phyloP scores from a whole-genome alignment of 2,797 vertebrate genomes.

The Acomys russatus region DNA sequence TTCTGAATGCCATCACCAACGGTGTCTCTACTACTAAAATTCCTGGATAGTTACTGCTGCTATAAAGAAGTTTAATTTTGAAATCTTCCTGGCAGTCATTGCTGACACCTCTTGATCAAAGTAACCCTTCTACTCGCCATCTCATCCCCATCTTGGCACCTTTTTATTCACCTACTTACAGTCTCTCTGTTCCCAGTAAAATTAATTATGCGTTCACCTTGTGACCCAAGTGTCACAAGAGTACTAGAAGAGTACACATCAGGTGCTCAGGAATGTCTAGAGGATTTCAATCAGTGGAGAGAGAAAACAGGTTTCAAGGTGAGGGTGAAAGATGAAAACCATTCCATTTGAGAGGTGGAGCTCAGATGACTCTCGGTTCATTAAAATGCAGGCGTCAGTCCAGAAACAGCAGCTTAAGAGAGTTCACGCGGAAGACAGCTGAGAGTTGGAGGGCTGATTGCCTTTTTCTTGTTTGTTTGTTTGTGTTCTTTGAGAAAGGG shows the following conservation, averaged over 20 bases:
- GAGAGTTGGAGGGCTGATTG: background rate
- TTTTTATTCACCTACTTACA: background rate
- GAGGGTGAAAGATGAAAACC: background rate
- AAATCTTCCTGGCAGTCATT: background rate
- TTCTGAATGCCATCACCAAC: background rate
- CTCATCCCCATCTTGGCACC: background rate
- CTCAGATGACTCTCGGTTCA: background rate
- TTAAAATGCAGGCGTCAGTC: background rate
- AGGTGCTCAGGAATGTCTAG: background rate
- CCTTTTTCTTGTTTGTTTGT: background rate
- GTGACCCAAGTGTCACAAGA: background rate
- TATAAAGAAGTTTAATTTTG: background rate
- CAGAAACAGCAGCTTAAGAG: too few relatives aligned
- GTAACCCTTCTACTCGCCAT: background rate
- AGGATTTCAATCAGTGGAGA: slow-evolving; percentile 7
- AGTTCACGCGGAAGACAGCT: background rate
- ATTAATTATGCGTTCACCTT: background rate
- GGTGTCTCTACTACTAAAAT: slow-evolving; percentile 33
- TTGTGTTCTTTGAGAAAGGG: background rate
- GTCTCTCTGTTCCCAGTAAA: background rate
- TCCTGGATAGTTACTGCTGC: background rate
- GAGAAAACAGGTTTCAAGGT: slow-evolving; percentile 10
- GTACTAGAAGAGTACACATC: background rate
- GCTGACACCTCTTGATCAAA: background rate
- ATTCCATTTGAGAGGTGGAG: background rate